phyloP scores from a whole-genome alignment of 1,140 invertebrate genomes.

The Piezodorus guildinii region DNA sequence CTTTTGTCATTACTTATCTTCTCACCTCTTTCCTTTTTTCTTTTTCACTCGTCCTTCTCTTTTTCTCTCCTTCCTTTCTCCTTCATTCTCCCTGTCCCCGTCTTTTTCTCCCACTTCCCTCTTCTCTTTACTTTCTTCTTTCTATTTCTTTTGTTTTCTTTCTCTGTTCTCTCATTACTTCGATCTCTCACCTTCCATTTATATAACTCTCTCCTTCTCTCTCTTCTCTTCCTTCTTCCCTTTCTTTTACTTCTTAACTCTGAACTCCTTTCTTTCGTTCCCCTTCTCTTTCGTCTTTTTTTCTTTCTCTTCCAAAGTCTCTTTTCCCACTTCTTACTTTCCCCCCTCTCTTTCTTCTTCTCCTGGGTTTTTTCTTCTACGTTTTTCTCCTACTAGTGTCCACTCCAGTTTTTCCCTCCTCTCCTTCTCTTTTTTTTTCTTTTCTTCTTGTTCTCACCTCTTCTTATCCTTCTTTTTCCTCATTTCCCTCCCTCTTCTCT shows the following conservation, averaged over 20 bases:
- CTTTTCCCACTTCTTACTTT: background rate
- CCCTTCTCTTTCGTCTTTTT: background rate
- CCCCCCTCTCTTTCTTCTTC: background rate
- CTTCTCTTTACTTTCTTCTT: background rate
- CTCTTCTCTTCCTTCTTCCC: background rate
- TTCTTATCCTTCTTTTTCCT: background rate
- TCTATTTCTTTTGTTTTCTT: background rate
- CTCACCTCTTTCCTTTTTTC: too few relatives aligned
- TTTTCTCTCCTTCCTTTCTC: background rate
- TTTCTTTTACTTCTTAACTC: background rate
- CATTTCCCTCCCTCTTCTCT: background rate
- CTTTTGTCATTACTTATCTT: too few relatives aligned
- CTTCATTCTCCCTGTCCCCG: conserved; percentile 37
- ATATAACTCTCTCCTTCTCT: background rate
- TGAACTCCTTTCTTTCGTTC: background rate
- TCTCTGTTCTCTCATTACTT: background rate
- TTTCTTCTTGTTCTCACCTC: background rate
- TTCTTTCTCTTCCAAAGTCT: background rate
- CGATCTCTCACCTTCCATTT: background rate
- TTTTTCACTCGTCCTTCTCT: too few relatives aligned
- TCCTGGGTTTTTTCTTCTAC: background rate
- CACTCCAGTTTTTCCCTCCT: background rate
- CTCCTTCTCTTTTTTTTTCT: background rate
- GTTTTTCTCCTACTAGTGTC: background rate
- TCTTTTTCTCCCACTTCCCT: background rate